These are phyloP conservation scores for Phthorimaea operculella DNA, from an alignment of 1,140 invertebrate genomes.

Conservation along the genomic window DNA sequence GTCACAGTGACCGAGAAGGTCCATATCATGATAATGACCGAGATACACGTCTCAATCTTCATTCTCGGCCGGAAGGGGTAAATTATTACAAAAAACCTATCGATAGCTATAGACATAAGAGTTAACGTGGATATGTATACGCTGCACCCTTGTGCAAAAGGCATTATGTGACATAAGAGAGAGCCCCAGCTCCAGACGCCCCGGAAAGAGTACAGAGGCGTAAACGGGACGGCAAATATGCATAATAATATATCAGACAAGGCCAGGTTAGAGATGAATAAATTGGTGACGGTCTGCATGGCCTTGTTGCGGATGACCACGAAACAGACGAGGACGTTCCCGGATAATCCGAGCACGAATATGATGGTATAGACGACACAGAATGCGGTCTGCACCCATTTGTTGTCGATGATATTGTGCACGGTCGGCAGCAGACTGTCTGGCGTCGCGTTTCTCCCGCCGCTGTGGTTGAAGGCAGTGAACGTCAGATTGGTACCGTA, in stretches of 20 bases:
- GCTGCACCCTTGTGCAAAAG: slow-evolving; percentile 91
- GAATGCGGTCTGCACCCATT: slow-evolving; percentile 83
- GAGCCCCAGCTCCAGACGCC: slow-evolving; percentile 92
- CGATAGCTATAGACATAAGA: slow-evolving; percentile 96
- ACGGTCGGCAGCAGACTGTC: slow-evolving; percentile 20
- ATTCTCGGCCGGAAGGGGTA: slow-evolving; percentile 95
- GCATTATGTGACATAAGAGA: slow-evolving; percentile 90
- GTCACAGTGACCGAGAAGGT: slow-evolving; percentile 87
- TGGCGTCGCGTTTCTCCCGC: slow-evolving; percentile 31
- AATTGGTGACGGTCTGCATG: slow-evolving; percentile 99
- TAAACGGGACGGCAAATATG: slow-evolving; percentile 93
- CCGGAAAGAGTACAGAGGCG: slow-evolving; percentile 91
- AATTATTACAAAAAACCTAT: slow-evolving; percentile 97
- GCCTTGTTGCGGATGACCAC: slow-evolving; percentile 91
- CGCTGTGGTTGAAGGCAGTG: slow-evolving; percentile 24
- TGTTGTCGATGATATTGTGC: slow-evolving; percentile 74
- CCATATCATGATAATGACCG: slow-evolving; percentile 93
- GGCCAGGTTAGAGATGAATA: slow-evolving; percentile 97
- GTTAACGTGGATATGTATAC: slow-evolving; percentile 98
- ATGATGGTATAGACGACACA: slow-evolving; percentile 89
- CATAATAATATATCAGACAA: slow-evolving; percentile 96
- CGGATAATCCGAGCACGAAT: slow-evolving; percentile 89
- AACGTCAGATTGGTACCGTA: slow-evolving; percentile 33
- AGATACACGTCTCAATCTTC: slow-evolving; percentile 85
- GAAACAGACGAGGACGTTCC: slow-evolving; percentile 94